Conservation (phyloP, 2,797 vertebrate species). For the Peromyscus melanophrys region DNA sequence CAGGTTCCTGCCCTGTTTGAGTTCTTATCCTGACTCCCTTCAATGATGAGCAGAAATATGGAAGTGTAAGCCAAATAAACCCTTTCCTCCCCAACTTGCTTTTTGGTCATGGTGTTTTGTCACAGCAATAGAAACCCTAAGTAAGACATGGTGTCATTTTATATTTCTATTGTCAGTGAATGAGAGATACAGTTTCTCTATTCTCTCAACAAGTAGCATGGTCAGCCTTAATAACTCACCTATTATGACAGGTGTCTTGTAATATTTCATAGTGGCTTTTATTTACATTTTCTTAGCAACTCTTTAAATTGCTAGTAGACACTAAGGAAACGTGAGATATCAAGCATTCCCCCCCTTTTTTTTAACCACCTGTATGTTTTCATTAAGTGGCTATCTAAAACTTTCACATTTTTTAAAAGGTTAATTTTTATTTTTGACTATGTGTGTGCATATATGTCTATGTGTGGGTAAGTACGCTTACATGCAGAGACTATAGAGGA, state of each 20-base stretch:
- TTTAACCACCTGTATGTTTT: not conserved
- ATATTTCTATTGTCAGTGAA: not conserved
- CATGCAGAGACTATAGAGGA: not conserved
- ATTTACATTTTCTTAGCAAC: constrained; percentile 39
- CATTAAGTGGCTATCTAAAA: not conserved
- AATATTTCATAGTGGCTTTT: constrained; percentile 40
- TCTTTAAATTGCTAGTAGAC: constrained; percentile 1
- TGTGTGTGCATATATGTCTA: not conserved
- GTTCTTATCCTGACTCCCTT: not conserved
- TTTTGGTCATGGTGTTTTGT: not conserved
- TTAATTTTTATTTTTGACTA: not conserved
- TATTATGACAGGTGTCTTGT: not conserved
- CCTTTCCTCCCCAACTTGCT: not conserved
- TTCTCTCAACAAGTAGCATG: not conserved
- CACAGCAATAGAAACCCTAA: not conserved
- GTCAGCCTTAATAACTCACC: not conserved
- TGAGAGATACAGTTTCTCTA: not conserved
- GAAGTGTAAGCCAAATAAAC: not conserved
- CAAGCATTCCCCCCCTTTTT: not conserved
- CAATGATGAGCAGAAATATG: no score
- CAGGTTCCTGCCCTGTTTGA: not conserved
- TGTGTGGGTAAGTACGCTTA: not conserved
- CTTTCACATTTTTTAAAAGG: not conserved
- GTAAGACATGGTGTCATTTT: not conserved
- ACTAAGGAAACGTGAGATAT: not conserved